These are phyloP conservation scores for Cephus runcator DNA, from an alignment of 2,888 invertebrate species.

Conservation along the genomic window DNA sequence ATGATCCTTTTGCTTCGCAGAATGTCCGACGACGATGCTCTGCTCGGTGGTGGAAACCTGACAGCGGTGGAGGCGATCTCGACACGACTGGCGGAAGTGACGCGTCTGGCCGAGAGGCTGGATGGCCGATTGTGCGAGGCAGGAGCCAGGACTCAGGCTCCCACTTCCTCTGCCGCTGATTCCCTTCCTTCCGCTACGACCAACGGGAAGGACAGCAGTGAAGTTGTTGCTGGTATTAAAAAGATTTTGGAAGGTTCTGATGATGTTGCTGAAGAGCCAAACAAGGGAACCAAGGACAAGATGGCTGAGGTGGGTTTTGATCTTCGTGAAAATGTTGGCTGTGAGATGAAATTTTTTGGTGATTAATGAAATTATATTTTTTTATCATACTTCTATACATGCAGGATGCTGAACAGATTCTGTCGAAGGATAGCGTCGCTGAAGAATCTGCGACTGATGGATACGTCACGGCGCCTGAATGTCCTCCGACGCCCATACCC, in stretches of 20 bases:
- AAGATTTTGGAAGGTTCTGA: slow-evolving; percentile 43
- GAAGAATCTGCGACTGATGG: slow-evolving; percentile 71
- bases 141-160: slow-evolving; percentile 54
- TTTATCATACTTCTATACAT: neutral
- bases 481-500: slow-evolving; percentile 70
- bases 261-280: slow-evolving; percentile 21
- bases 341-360: neutral
- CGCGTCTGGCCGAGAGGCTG: slow-evolving; percentile 74
- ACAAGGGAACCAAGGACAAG: neutral
- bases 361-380: neutral
- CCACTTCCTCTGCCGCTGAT: slow-evolving; percentile 38
- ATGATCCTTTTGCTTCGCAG: slow-evolving; percentile 31
- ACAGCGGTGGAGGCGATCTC: slow-evolving; percentile 76
- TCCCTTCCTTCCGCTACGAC: slow-evolving; percentile 24
- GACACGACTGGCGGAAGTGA: slow-evolving; percentile 74
- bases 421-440: slow-evolving; percentile 31
- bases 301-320: neutral
- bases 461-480: slow-evolving; percentile 77
- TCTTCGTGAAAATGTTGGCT: neutral
- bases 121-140: slow-evolving; percentile 67
- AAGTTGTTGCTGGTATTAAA: slow-evolving; percentile 40
- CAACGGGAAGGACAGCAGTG: slow-evolving; percentile 22
- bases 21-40: slow-evolving; percentile 48
- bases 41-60: slow-evolving; percentile 63
- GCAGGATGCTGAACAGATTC: neutral